A percentile compares a stretch with the other conserved stretches of the same genome.
phyloP scores from a whole-genome alignment of 2,888 invertebrate genomes.

The Lepidochrysops patricia region DNA sequence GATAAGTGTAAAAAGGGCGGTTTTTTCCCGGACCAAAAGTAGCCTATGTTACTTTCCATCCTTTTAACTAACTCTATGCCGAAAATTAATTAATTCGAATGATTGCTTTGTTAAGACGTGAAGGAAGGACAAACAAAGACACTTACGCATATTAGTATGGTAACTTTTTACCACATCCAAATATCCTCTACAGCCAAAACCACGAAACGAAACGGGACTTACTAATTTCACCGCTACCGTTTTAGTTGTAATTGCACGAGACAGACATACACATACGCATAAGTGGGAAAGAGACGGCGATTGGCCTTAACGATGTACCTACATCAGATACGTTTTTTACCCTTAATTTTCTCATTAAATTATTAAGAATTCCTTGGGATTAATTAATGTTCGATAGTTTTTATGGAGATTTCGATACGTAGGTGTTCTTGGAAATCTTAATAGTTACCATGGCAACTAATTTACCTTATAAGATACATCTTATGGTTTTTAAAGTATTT shows the following conservation, averaged over 20 bases:
- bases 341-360: slow-evolving; percentile 2
- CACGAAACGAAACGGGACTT: slow-evolving; percentile 23
- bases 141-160: neutral
- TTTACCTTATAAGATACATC: too few species aligned
- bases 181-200: neutral
- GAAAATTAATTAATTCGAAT: too few species aligned
- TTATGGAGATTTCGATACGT: neutral
- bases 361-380: slow-evolving; percentile 1
- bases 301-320: slow-evolving; percentile 39
- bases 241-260: slow-evolving; percentile 61
- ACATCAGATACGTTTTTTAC: slow-evolving; percentile 2
- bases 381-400: neutral
- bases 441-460: neutral
- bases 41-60: too few species aligned
- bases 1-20: too few species aligned
- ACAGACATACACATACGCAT: slow-evolving; percentile 32
- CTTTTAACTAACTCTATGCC: too few species aligned
- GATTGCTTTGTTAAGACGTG: too few species aligned
- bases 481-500: too few species aligned
- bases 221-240: slow-evolving; percentile 71
- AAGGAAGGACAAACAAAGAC: too few species aligned
- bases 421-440: neutral
- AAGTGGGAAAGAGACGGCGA: neutral
- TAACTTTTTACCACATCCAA: neutral
- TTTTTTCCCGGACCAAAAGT: too few species aligned